Evolutionary conservation across 1,140 invertebrate genomes (phyloP), one percentile per base, ranked within the genome.

Genomic region (Cotesia typhae): DNA sequence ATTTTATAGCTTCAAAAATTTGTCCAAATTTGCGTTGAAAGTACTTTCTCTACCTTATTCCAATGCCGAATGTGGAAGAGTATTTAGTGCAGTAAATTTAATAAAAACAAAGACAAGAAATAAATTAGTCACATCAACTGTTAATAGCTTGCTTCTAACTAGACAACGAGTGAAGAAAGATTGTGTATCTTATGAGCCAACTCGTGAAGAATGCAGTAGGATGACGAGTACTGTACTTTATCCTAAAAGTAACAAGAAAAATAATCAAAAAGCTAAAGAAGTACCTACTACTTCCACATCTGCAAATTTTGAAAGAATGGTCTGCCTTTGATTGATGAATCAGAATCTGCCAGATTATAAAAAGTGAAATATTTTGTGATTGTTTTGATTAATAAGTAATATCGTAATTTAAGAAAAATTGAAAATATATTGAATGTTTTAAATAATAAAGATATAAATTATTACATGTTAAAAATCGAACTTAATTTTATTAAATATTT

Each of bases 101-200:
- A 41, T 41, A 5, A 75, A 75, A 66, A 72, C 67, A 0, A 64
- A 67, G n/a, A 60, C 67, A 14, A n/a, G 74, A 5, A 73, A 75
- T 67, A 70, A 70, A 10, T 61, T 75, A 14, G 4, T 70, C 35
- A 67, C 47, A n/a, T 7, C 47, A 9, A 75, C 71, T 4, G 64
- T 72, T 2, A 66, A 75, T 28, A 47, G 47, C 35, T 17, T 70
- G 14, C 20, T 74, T 9, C 4, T 65, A 57, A 35, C 72, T 12
- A 70, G 67, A 52, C 51, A 74, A 55, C 61, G 55, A 17, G 35
- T 74, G 4, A 74, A 69, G 1, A 67, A 52, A 10, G 35, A 71
- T 53, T 66, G 61, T 28, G 38, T 70, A 14, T 17, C 12, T 10
- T 70, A 47, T 53, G 14, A 70, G 51, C 68, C 57, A 5, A 1